These are phyloP conservation scores for Tineola bisselliella DNA, from an alignment of 2,888 invertebrate genomes.

Conservation along the genomic window DNA sequence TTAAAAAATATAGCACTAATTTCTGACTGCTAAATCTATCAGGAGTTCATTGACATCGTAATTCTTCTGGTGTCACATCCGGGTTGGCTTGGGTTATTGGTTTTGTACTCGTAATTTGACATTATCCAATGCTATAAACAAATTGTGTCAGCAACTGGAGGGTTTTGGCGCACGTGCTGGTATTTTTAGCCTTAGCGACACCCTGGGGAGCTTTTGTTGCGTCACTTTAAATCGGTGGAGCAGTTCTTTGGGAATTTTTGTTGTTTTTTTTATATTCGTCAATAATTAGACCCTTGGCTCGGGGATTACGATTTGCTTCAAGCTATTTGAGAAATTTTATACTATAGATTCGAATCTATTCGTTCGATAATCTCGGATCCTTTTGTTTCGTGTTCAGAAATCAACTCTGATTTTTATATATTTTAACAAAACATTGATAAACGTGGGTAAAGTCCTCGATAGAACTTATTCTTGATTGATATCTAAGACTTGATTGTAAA, in stretches of 20 bases:
- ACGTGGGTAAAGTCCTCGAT: no score
- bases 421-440: no score
- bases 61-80: conserved; percentile 29
- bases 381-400: no score
- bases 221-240: conserved; percentile 26
- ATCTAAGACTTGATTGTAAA: no score
- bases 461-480: no score
- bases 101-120: background rate
- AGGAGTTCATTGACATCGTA: conserved; percentile 1
- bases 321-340: no score
- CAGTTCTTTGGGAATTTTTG: background rate
- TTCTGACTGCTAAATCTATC: background rate
- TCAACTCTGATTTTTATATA: no score
- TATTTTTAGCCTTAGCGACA: conserved; percentile 52
- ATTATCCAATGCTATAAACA: conserved; percentile 23
- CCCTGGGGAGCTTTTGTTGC: conserved; percentile 44
- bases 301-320: no score
- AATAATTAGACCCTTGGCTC: no score
- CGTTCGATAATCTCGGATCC: no score
- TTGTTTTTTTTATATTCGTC: no score
- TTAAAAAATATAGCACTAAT: background rate
- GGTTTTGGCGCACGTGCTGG: conserved; percentile 34
- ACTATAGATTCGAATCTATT: no score
- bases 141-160: conserved; percentile 37
- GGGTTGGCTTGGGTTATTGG: conserved; percentile 29